phyloP scores from a whole-genome alignment of 2,888 invertebrate species.

The Thymelicus sylvestris region DNA sequence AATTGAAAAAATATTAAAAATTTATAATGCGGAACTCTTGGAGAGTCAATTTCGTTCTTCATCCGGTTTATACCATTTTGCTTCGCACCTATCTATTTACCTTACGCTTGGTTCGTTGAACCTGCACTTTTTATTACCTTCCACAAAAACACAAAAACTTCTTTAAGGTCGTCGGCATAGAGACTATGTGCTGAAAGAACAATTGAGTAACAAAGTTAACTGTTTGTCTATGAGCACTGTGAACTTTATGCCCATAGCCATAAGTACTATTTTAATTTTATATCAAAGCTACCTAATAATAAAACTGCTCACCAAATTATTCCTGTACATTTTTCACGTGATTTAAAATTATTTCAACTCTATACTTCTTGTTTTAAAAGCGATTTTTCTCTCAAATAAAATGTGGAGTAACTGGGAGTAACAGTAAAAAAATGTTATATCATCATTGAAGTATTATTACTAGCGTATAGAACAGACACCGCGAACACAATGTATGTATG shows the following conservation, averaged over 20 bases:
- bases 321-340: neutral
- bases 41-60: neutral
- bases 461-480: no score
- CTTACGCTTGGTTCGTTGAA: slow-evolving; percentile 68
- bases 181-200: slow-evolving; percentile 14
- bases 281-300: no score
- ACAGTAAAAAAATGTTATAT: no score
- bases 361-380: no score
- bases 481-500: no score
- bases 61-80: neutral
- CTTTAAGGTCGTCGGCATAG: slow-evolving; percentile 15
- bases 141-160: slow-evolving; percentile 29
- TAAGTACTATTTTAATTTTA: neutral
- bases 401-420: no score
- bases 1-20: no score
- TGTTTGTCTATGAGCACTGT: neutral
- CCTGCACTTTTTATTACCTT: slow-evolving; percentile 44
- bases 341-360: no score
- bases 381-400: no score
- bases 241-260: neutral
- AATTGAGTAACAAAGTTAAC: slow-evolving; percentile 10
- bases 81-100: slow-evolving; percentile 71
- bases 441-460: no score
- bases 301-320: neutral
- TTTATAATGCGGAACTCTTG: neutral